These are phyloP conservation scores for Kuschelorhynchus macadamiae DNA, from an alignment of 2,888 invertebrate species.

Conservation along the genomic window DNA sequence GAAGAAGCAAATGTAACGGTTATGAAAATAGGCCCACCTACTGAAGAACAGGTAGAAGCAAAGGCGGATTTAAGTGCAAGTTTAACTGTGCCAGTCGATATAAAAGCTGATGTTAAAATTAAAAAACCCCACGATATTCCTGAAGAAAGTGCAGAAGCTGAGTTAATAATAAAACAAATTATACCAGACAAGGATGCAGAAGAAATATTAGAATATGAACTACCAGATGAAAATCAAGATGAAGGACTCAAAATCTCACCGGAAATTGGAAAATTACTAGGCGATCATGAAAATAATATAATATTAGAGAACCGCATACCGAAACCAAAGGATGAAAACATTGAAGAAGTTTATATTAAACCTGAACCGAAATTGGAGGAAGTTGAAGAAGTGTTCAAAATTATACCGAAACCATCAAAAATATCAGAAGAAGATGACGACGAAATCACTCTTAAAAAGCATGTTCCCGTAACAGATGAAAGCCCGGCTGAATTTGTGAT, in stretches of 20 bases:
- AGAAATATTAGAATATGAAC: background rate
- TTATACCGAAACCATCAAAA: slow-evolving; percentile 10
- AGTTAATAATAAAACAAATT: slow-evolving; percentile 64
- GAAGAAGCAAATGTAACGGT: slow-evolving; percentile 52
- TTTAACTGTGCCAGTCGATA: slow-evolving; percentile 21
- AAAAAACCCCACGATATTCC: slow-evolving; percentile 63
- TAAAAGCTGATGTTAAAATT: slow-evolving; percentile 51
- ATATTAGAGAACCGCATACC: slow-evolving; percentile 65
- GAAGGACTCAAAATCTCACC: slow-evolving; percentile 63
- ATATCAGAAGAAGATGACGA: slow-evolving; percentile 55
- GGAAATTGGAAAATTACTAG: slow-evolving; percentile 57
- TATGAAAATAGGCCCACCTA: slow-evolving; percentile 43
- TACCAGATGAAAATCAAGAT: slow-evolving; percentile 57
- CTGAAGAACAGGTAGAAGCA: slow-evolving; percentile 48
- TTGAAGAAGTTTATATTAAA: slow-evolving; percentile 69
- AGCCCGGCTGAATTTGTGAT: slow-evolving; percentile 51
- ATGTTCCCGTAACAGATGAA: slow-evolving; percentile 68
- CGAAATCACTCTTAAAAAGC: slow-evolving; percentile 58
- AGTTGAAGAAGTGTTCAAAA: background rate
- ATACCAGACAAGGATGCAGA: slow-evolving; percentile 50
- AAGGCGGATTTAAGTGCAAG: slow-evolving; percentile 5
- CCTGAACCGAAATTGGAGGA: slow-evolving; percentile 59
- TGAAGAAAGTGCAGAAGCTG: slow-evolving; percentile 48
- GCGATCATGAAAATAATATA: slow-evolving; percentile 68
- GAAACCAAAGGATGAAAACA: background rate